phyloP scores from a whole-genome alignment of 2,888 invertebrate genomes.

The Tenthredo notha region DNA sequence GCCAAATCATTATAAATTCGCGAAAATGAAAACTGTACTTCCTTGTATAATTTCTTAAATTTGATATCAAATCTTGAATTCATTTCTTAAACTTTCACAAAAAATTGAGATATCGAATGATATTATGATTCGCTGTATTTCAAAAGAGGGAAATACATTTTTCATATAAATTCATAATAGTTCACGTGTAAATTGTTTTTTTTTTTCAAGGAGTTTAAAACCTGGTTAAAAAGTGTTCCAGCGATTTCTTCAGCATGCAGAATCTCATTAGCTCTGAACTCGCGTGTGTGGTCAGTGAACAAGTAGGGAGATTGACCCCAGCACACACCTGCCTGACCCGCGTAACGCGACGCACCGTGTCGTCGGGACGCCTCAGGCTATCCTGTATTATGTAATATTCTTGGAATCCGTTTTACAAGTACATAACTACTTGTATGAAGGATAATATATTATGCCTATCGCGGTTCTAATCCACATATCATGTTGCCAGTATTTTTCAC shows the following conservation, averaged over 20 bases:
- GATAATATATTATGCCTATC: background rate
- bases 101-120: no score
- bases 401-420: slow-evolving; percentile 57
- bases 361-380: slow-evolving; percentile 28
- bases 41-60: background rate
- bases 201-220: background rate
- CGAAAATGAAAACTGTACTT: background rate
- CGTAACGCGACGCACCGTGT: slow-evolving; percentile 59
- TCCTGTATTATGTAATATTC: slow-evolving; percentile 67
- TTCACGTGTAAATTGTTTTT: background rate
- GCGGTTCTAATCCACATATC: background rate
- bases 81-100: background rate
- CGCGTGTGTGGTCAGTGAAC: slow-evolving; percentile 42
- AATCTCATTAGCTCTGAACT: slow-evolving; percentile 67
- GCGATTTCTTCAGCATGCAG: slow-evolving; percentile 58
- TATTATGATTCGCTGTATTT: no score
- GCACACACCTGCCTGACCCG: slow-evolving; percentile 76
- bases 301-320: slow-evolving; percentile 64
- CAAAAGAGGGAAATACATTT: background rate
- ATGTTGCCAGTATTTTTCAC: background rate
- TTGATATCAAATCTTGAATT: background rate
- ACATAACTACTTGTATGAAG: no score
- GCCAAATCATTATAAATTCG: background rate
- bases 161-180: background rate
- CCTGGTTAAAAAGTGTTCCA: background rate